Base-by-base conservation (phyloP, 2,113 vertebrate species). In the Syngnathus scovelli region DNA sequence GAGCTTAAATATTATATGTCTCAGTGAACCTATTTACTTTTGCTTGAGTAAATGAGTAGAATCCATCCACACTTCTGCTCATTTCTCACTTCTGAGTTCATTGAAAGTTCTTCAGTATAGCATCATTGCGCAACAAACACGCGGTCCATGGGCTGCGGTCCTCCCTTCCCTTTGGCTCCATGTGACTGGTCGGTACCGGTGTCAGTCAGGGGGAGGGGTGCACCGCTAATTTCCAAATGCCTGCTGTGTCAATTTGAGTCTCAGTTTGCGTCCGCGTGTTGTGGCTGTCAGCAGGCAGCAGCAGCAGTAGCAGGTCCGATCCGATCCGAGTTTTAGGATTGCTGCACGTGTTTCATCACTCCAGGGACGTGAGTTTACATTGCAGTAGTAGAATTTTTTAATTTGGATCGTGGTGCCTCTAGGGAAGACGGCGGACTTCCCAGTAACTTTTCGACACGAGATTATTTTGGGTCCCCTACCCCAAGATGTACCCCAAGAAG, bases 171-270 rank as follows among this genome's bases (percentile, higher is more conserved):
- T 76, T 73, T 74, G 39, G 39, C 77, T 71, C 68, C 78, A 46
- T 77, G 75, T 89, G 85, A 92, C 72, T 92, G 91, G 90, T 80
- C 80, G 71, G 59, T 51, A 67, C 59, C 11, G 19, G 61, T 82
- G 90, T 89, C 90, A 85, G 58, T 92, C 90, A 89, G 64, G 36
- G 67, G 76, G 73, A 3, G 70, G 71, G 77, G 77, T 78, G 81
- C 83, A 66, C 73, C 71, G 76, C 79, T 83, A 78, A 86, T 87
- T 84, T 86, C 81, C 86, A 86, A 78, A 83, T 86, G 78, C 85
- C 76, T 87, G 85, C 77, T 87, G 85, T 87, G 87, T 88, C 88
- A 91, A 85, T 80, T 71, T 79, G 66, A 74, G 77, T 70, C 77
- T 84, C 91, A 88, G 77, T 86, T 78, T 87, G 87, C 77, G 71